Conservation (phyloP, 2,797 vertebrate species). For the Prunella strophiata region DNA sequence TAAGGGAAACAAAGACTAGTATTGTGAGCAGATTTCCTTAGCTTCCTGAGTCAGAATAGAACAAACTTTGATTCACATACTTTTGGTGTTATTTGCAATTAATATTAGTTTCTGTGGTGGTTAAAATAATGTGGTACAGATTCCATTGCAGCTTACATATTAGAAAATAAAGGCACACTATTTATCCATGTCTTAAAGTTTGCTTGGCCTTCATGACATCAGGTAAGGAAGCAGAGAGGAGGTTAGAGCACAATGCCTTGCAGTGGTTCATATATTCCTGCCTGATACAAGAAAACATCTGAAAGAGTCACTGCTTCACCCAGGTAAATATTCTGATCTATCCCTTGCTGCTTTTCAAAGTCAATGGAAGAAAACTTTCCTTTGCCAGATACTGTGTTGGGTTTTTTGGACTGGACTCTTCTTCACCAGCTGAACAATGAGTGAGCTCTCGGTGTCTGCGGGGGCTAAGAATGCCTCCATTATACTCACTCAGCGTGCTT, state of each 20-base stretch:
- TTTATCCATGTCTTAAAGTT: conserved; percentile 22
- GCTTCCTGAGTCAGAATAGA: conserved; percentile 59
- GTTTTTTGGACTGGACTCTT: conserved; percentile 2
- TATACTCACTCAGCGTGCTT: conserved; percentile 39
- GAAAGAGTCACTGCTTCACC: not conserved
- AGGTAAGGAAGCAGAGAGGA: not conserved
- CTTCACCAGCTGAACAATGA: conserved; percentile 3
- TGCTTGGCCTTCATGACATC: not conserved
- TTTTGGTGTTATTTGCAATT: conserved; percentile 65
- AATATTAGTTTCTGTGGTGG: conserved; percentile 60
- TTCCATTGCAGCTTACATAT: conserved; percentile 27
- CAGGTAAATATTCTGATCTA: conserved; percentile 12
- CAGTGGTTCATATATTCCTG: not conserved
- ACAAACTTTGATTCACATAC: conserved; percentile 64
- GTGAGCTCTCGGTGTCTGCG: not conserved
- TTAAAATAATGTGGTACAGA: conserved; percentile 43
- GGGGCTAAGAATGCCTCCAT: conserved; percentile 35
- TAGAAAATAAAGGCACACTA: conserved; percentile 39
- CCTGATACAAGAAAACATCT: not conserved
- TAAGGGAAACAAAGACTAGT: conserved; percentile 73
- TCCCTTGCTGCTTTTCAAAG: not conserved
- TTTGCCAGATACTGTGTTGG: not conserved
- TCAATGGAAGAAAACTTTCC: not conserved
- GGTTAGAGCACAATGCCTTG: not conserved
- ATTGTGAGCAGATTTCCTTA: conserved; percentile 66